Evolutionary conservation across 2,797 vertebrate genomes (phyloP), one percentile per base, ranked within the genome.

Genomic region (Alauda arvensis): DNA sequence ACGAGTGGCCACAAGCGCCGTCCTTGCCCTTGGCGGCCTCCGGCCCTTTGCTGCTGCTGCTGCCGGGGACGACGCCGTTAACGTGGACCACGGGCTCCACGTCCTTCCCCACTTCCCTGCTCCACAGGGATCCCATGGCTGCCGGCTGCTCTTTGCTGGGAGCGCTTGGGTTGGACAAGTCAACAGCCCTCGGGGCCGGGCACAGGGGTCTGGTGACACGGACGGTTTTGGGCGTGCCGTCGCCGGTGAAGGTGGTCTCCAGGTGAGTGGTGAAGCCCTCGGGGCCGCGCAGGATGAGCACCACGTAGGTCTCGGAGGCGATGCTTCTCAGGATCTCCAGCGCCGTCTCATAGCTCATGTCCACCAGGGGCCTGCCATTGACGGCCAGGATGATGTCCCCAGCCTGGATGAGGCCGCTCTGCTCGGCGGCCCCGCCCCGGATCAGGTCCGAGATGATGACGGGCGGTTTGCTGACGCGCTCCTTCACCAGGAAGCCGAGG

Each of bases 251-350:
- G 3, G 99, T 99, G 94, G 99, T 99, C 96, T 99, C 99, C 95
- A 99, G 95, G 95, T 99, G 98, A 18, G 99, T 99, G 93, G 98
- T 99, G 96, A 99, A 99, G 67, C 99, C 99, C 96, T 99, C 99
- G 0, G 99, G 99, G 45, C 99, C 99, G 3, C 99, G 97, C 77
- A 99, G 97, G 89, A 99, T 99, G 80, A 99, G 98, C 42, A 99
- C 98, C 16, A 99, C 99, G 2, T 99, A 98, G 87, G 98, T 99
- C 95, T 99, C 99, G 0, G 98, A 97, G 8, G 97, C 97, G 14
- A 99, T 97, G 46, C 98, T 98, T 85, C 99, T 98, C 92, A 99
- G 97, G 7, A 98, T 98, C 96, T 99, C 98, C 95, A 99, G 97
- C 1, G 99, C 99, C 0, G 97, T 95, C 84, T 99, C 98, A 19